Base-by-base conservation (phyloP, 2,888 invertebrate genomes). In the Oscheius myriophilus region DNA sequence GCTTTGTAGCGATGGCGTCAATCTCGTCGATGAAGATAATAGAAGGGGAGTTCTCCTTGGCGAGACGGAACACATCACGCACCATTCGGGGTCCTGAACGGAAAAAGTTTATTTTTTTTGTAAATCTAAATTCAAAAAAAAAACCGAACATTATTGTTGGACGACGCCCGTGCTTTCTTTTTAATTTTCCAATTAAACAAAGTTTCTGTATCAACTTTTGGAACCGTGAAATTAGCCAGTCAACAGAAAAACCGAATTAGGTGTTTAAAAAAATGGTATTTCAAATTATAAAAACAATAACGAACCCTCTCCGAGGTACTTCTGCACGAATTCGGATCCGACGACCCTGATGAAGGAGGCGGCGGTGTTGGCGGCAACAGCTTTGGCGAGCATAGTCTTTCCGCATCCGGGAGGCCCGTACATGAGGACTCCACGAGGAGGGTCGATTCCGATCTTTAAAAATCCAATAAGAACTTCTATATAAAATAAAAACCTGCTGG, bases 21-120 rank as follows among this genome's bases (percentile, higher is more conserved):
- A 98, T 98, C 90, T 98, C 98, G 89, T 98, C 98, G 86, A 99
- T 98, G 88, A 98, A 99, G 82, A 99, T 98, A 82, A 98, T 99
- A 1, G 97, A 96, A 0, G 98, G 98, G 0, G 96, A 93, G 89
- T 99, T 98, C 89, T 99, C 98, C 88, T 97, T 96, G 21, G 98
- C 98, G 75, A 99, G 90, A 84, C 98, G 92, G 89, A 98, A 98
- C 16, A 99, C 97, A 87, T 99, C 98, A 73, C 98, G 91, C 42
- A 98, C 98, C 98, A 98, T 98, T 66, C 98, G 91, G 0, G 98
- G 97, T 0, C 98, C 82, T 82, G 39, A 51, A 69, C 33, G 9
- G 61, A 9, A 42, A 59, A 63, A n/a, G n/a, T n/a, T n/a, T n/a
- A n/a, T n/a, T n/a, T 54, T 25, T 14, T 6, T 41, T 23, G n/a